Evolutionary conservation across 92 coral and sea anemone genomes (phyloP).

Genomic region (Porites lobata): DNA sequence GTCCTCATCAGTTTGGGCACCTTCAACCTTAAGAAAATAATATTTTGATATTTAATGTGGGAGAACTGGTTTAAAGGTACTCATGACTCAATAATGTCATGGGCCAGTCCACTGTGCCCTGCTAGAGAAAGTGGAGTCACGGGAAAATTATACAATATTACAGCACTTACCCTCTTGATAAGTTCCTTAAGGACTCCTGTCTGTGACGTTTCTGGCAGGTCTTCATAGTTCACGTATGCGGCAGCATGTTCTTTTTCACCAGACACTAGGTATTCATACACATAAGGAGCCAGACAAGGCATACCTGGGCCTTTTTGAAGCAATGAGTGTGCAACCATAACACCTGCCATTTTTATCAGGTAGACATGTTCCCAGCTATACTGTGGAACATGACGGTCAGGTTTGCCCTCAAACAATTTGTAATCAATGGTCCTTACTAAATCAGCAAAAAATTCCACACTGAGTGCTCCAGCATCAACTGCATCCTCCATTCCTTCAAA

Average conservation of each 20-base stretch:
- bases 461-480: slow-evolving; percentile 58
- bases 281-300: slow-evolving; percentile 43
- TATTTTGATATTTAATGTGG: too few relatives aligned
- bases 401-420: slow-evolving; percentile 45
- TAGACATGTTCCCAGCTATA: slow-evolving; percentile 49
- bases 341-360: slow-evolving; percentile 49
- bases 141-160: too few relatives aligned
- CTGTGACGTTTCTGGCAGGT: slow-evolving; percentile 52
- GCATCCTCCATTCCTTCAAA: slow-evolving; percentile 54
- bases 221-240: slow-evolving; percentile 41
- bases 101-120: too few relatives aligned
- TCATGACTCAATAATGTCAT: too few relatives aligned
- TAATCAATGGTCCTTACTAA: slow-evolving; percentile 32
- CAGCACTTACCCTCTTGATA: slow-evolving; percentile 20
- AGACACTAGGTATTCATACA: slow-evolving; percentile 15
- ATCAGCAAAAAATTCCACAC: slow-evolving; percentile 47
- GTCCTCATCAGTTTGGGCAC: slow-evolving; percentile 43
- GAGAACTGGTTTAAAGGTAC: too few relatives aligned
- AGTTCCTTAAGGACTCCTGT: slow-evolving; percentile 37
- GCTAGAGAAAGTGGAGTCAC: too few relatives aligned
- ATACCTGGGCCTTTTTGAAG: slow-evolving; percentile 45
- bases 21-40: slow-evolving; percentile 30
- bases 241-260: slow-evolving; percentile 51
- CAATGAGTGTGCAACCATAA: slow-evolving; percentile 48
- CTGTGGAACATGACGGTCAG: slow-evolving; percentile 39